A percentile compares a stretch with the other conserved stretches of the same genome.
Conservation (phyloP, 1,140 invertebrate species). For the Camponotus floridanus region DNA sequence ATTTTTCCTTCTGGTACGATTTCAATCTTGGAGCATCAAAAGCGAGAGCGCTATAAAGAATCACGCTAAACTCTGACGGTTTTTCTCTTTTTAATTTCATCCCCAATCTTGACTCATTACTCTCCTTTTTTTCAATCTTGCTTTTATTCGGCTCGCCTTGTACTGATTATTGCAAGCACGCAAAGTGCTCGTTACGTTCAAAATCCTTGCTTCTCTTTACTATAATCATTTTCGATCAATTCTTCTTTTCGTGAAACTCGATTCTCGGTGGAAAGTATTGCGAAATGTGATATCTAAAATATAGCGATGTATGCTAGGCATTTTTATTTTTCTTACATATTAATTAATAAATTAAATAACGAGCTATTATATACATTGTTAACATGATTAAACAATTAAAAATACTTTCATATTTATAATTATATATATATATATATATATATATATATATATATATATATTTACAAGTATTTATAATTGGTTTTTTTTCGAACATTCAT, state of each 20-base stretch:
- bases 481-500: neutral
- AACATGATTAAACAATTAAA: no score
- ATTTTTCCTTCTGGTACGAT: conserved; percentile 31
- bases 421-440: no score
- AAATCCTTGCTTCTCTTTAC: conserved; percentile 36
- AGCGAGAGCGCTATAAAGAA: conserved; percentile 30
- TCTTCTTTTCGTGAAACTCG: conserved; percentile 9
- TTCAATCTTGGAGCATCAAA: conserved; percentile 37
- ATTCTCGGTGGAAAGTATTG: conserved; percentile 13
- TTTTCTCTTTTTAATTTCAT: conserved; percentile 49
- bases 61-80: conserved; percentile 41
- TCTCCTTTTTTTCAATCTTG: conserved; percentile 23
- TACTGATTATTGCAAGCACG: conserved; percentile 59
- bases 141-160: conserved; percentile 8
- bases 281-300: neutral
- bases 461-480: neutral
- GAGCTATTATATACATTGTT: no score
- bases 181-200: conserved; percentile 50
- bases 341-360: neutral
- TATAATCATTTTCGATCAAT: conserved; percentile 23
- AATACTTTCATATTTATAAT: neutral
- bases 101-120: conserved; percentile 26
- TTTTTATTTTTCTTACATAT: neutral
- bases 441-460: no score
- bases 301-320: no score